Evolutionary conservation across 2,888 invertebrate species (phyloP).

Genomic region (Athrips mouffetella): DNA sequence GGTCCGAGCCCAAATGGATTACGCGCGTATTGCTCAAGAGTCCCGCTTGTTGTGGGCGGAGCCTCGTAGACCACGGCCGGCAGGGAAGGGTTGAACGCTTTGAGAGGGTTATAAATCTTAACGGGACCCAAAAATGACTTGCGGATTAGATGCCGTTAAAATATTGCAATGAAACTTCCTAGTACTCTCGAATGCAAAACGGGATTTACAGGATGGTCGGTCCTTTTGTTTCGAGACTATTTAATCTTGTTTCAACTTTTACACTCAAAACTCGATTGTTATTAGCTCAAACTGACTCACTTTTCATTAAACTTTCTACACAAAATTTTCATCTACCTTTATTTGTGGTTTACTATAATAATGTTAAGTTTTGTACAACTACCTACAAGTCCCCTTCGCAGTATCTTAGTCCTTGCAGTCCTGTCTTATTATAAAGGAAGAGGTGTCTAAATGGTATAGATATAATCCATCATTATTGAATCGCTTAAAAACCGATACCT

Average conservation of each 20-base stretch:
- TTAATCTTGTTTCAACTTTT: too few relatives aligned
- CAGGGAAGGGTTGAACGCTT: slow-evolving; percentile 9
- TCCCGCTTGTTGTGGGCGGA: neutral
- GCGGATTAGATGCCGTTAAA: slow-evolving; percentile 9
- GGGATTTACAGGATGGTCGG: neutral
- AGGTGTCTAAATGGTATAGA: neutral
- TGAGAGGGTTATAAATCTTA: slow-evolving; percentile 1
- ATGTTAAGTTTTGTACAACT: too few relatives aligned
- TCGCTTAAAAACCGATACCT: neutral
- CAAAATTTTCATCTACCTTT: too few relatives aligned
- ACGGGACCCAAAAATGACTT: slow-evolving; percentile 14
- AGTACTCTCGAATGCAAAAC: neutral
- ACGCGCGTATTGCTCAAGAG: slow-evolving; percentile 6
- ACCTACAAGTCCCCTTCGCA: too few relatives aligned
- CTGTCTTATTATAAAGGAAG: too few relatives aligned
- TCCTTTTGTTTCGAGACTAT: neutral
- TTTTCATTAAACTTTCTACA: too few relatives aligned
- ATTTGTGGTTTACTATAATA: too few relatives aligned
- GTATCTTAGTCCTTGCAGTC: too few relatives aligned
- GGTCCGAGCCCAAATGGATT: neutral
- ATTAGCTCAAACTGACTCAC: too few relatives aligned
- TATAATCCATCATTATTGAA: slow-evolving; percentile 4
- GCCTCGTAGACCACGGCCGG: neutral
- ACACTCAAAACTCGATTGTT: too few relatives aligned
- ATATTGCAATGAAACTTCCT: slow-evolving; percentile 8